phyloP scores from a whole-genome alignment of 2,888 invertebrate genomes.

The Papilio demoleus region DNA sequence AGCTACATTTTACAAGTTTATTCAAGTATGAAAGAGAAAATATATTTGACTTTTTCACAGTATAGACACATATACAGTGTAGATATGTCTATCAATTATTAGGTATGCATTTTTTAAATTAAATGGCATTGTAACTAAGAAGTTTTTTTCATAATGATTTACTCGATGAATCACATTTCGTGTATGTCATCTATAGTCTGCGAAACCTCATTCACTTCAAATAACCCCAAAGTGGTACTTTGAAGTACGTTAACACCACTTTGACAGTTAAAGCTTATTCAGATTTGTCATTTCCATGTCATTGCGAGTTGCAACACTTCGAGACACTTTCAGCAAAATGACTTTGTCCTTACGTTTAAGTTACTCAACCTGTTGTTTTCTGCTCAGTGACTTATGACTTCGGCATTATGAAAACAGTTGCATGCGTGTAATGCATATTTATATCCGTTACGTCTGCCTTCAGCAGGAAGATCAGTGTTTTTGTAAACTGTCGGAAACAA shows the following conservation, averaged over 20 bases:
- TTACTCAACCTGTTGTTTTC: slow-evolving; percentile 26
- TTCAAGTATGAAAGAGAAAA: too few species aligned
- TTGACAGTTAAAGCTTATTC: slow-evolving; percentile 22
- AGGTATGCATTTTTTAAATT: too few species aligned
- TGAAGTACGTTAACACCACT: slow-evolving; percentile 30
- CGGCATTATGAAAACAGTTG: slow-evolving; percentile 24
- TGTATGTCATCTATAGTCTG: slow-evolving; percentile 27
- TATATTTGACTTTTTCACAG: too few species aligned
- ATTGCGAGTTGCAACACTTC: slow-evolving; percentile 31
- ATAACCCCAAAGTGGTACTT: slow-evolving; percentile 34
- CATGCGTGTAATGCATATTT: slow-evolving; percentile 21
- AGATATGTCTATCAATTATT: too few species aligned
- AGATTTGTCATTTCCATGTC: slow-evolving; percentile 19
- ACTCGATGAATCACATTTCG: neutral
- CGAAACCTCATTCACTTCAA: slow-evolving; percentile 28
- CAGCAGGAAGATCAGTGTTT: slow-evolving; percentile 21
- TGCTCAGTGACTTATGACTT: neutral
- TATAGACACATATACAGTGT: too few species aligned
- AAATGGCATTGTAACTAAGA: too few species aligned
- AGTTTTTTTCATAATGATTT: neutral
- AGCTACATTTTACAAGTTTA: too few species aligned
- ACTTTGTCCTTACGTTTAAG: slow-evolving; percentile 21
- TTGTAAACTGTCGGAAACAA: slow-evolving; percentile 24
- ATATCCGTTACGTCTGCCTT: slow-evolving; percentile 17
- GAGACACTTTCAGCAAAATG: slow-evolving; percentile 20